A percentile compares a stretch with the other conserved stretches of the same genome.
These are phyloP conservation scores for Rhinoptilus africanus DNA, from an alignment of 2,113 vertebrate species.

Conservation along the genomic window DNA sequence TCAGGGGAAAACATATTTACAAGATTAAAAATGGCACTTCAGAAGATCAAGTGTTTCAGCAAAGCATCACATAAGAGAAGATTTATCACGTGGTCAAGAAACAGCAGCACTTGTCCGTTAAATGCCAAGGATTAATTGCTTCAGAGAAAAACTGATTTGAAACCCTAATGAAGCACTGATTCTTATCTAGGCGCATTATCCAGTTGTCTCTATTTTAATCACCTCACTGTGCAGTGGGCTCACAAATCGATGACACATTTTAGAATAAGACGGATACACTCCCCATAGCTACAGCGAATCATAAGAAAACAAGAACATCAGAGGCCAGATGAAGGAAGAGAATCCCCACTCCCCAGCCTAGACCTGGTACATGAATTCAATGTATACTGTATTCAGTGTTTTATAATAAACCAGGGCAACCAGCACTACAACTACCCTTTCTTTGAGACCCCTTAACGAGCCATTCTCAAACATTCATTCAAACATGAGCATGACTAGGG, in stretches of 20 bases:
- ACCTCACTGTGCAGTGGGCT: background rate
- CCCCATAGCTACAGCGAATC: background rate
- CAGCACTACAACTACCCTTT: background rate
- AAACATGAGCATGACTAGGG: background rate
- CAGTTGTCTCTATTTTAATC: conserved; percentile 5
- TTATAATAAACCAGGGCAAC: background rate
- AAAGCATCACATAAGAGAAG: conserved; percentile 11
- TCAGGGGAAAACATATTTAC: conserved; percentile 43
- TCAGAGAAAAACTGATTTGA: conserved; percentile 36
- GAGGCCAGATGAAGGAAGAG: background rate
- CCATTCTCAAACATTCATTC: background rate
- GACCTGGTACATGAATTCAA: background rate
- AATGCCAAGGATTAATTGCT: conserved; percentile 58
- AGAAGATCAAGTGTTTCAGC: conserved; percentile 60
- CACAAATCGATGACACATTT: background rate
- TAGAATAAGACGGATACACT: background rate
- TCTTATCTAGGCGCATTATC: background rate
- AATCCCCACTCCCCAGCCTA: background rate
- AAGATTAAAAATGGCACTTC: conserved; percentile 50
- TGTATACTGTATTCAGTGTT: background rate
- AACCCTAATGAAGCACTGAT: conserved; percentile 20
- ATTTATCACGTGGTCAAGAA: conserved; percentile 39
- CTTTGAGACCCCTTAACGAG: background rate
- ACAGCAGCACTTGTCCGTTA: conserved; percentile 21
- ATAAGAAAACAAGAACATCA: background rate